A percentile compares a stretch with the other conserved stretches of the same genome.
Conservation (phyloP, 2,888 invertebrate genomes). For the Drosophila trichaetosa region DNA sequence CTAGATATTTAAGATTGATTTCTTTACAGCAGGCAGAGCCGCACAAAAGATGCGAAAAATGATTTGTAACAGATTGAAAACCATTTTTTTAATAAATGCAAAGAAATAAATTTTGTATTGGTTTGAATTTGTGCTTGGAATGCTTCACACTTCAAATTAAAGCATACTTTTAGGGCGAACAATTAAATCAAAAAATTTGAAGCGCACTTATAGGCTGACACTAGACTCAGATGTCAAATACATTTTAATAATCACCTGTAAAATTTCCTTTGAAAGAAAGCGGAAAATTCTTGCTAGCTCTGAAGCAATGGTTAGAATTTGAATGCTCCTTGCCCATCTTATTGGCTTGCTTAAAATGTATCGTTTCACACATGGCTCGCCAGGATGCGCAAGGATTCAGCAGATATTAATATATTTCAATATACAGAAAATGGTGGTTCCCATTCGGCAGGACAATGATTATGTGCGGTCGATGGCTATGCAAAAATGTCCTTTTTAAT, state of each 20-base stretch:
- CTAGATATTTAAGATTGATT: neutral
- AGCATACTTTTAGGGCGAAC: neutral
- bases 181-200: neutral
- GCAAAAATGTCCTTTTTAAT: neutral
- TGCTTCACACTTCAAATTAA: neutral
- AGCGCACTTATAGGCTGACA: neutral
- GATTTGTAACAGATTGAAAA: neutral
- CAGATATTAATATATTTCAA: neutral
- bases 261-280: neutral
- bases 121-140: neutral
- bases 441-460: neutral
- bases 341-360: no score
- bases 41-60: neutral
- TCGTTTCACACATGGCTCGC: neutral
- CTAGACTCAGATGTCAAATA: accelerated
- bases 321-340: neutral
- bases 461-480: neutral
- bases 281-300: neutral
- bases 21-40: neutral
- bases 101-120: neutral
- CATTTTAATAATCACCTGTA: neutral
- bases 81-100: neutral
- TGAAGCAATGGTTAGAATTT: neutral
- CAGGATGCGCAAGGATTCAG: neutral
- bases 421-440: neutral